Conservation (phyloP, 1,140 invertebrate genomes). For the Halictus rubicundus region DNA sequence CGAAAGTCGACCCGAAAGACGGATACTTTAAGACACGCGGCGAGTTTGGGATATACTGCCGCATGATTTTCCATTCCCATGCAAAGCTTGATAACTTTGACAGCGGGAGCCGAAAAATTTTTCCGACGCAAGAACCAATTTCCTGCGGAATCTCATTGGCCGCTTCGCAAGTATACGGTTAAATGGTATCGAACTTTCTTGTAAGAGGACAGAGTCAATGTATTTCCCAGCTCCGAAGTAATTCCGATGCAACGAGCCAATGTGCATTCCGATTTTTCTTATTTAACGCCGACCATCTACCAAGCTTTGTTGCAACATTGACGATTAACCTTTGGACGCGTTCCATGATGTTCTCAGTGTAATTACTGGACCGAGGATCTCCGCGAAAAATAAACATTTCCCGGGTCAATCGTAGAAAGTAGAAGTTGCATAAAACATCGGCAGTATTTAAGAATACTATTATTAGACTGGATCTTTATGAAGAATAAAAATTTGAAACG, state of each 20-base stretch:
- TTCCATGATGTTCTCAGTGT: too few relatives aligned
- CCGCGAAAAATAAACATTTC: too few relatives aligned
- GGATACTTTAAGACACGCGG: slow-evolving; percentile 14
- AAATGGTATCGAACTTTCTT: not conserved
- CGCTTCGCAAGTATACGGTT: not conserved
- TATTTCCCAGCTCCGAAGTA: not conserved
- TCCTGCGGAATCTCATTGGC: not conserved
- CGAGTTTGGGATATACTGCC: slow-evolving; percentile 9
- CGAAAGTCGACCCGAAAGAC: slow-evolving; percentile 20
- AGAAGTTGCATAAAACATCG: too few relatives aligned
- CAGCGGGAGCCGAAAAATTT: slow-evolving; percentile 7
- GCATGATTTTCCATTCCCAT: slow-evolving; percentile 39
- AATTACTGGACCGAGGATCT: too few relatives aligned
- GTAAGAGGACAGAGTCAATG: too few relatives aligned
- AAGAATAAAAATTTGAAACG: too few relatives aligned
- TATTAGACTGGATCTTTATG: too few relatives aligned
- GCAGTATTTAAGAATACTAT: too few relatives aligned
- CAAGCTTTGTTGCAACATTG: too few relatives aligned
- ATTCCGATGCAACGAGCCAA: not conserved
- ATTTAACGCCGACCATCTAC: not conserved
- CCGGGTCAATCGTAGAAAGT: too few relatives aligned
- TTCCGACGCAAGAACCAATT: slow-evolving; percentile 17
- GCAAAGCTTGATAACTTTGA: slow-evolving; percentile 39
- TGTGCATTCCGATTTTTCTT: not conserved
- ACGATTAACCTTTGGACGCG: too few relatives aligned